A percentile compares a stretch with the other conserved stretches of the same genome.
These are phyloP conservation scores for Enteromius thamalakanensis DNA, from an alignment of 2,797 vertebrate species.

Conservation along the genomic window DNA sequence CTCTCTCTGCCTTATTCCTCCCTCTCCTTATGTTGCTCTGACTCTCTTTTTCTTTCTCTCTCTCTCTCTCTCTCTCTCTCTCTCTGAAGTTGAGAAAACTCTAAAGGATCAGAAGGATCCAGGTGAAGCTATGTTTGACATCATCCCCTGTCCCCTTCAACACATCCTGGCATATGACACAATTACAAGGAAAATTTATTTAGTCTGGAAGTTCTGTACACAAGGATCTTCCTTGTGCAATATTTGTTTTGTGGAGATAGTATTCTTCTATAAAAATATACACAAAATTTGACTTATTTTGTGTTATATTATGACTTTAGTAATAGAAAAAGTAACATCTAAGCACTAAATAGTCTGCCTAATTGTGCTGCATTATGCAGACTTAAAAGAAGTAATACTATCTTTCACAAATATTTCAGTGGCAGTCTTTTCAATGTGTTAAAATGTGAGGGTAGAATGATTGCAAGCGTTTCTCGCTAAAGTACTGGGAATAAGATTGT, in stretches of 20 bases:
- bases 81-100: slow-evolving; percentile 84
- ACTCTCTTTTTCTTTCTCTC: slow-evolving; percentile 88
- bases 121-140: slow-evolving; percentile 98
- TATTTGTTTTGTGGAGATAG: slow-evolving; percentile 67
- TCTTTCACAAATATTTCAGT: slow-evolving; percentile 64
- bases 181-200: slow-evolving; percentile 31
- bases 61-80: slow-evolving; percentile 63
- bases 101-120: slow-evolving; percentile 90
- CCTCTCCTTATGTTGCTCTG: slow-evolving; percentile 82
- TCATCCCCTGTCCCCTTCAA: slow-evolving; percentile 71
- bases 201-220: slow-evolving; percentile 51
- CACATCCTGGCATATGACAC: slow-evolving; percentile 44
- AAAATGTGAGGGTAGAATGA: slow-evolving; percentile 47
- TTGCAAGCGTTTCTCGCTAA: slow-evolving; percentile 12
- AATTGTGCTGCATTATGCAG: slow-evolving; percentile 27
- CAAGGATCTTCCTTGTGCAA: slow-evolving; percentile 56
- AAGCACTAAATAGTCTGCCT: background rate
- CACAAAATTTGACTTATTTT: slow-evolving; percentile 27
- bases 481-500: slow-evolving; percentile 12
- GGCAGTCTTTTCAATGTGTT: slow-evolving; percentile 60
- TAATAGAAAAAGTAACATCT: background rate
- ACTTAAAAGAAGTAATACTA: slow-evolving; percentile 68
- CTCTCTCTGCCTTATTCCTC: slow-evolving; percentile 82
- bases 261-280: slow-evolving; percentile 57
- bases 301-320: background rate